Percentiles rank a stretch among this genome's conserved stretches.
Evolutionary conservation across 2,113 vertebrate species (phyloP).

Genomic region (Egretta garzetta): DNA sequence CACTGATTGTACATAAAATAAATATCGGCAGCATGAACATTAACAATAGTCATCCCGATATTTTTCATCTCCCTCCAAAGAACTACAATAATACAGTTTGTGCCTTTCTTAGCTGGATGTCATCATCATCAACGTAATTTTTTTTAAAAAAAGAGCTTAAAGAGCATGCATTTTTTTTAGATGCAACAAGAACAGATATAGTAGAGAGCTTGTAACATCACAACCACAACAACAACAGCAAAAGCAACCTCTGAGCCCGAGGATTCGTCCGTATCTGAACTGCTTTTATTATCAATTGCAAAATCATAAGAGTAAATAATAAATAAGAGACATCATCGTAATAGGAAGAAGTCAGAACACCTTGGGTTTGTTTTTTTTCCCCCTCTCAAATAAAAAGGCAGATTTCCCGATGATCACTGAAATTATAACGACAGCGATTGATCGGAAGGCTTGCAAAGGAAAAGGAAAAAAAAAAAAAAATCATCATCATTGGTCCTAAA

Average conservation of each 20-base stretch:
- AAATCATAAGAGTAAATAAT: constrained; percentile 39
- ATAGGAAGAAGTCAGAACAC: constrained; percentile 35
- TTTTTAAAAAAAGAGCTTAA: not conserved
- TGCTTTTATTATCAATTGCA: constrained; percentile 53
- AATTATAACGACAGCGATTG: constrained; percentile 60
- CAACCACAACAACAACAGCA: constrained; percentile 60
- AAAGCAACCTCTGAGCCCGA: constrained; percentile 52
- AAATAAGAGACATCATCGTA: constrained; percentile 26
- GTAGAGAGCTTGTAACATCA: constrained; percentile 54
- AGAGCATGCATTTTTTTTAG: constrained; percentile 52
- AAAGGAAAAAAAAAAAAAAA: constrained; percentile 32
- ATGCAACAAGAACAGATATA: constrained; percentile 47
- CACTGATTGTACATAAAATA: not conserved
- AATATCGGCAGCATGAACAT: constrained; percentile 11
- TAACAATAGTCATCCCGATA: not conserved
- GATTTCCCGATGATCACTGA: constrained; percentile 40
- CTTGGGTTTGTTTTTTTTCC: not conserved
- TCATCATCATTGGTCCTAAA: constrained; percentile 59
- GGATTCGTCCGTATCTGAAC: constrained; percentile 45
- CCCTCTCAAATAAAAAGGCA: constrained; percentile 46
- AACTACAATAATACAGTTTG: not conserved
- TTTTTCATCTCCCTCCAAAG: not conserved
- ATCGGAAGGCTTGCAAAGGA: constrained; percentile 48
- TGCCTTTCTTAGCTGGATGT: not conserved
- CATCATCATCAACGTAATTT: not conserved